Conservation (phyloP, 1,140 invertebrate species). For the Papilio dardanus region DNA sequence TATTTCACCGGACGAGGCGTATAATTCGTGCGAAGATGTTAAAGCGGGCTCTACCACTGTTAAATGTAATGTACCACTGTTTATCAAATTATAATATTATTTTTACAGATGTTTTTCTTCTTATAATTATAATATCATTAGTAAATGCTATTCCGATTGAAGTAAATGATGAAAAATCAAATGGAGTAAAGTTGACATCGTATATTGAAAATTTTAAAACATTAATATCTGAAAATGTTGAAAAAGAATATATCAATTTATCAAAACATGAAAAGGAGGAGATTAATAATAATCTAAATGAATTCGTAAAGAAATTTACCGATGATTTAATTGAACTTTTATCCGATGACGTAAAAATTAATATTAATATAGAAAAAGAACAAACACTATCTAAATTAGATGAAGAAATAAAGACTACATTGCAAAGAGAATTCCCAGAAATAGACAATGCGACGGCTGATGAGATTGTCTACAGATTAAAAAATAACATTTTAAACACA, state of each 20-base stretch:
- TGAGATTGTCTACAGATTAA: constrained; percentile 19
- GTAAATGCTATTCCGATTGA: neutral
- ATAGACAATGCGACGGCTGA: neutral
- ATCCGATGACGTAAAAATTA: neutral
- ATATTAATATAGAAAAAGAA: neutral
- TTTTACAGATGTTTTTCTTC: constrained; percentile 11
- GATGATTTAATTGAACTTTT: constrained; percentile 13
- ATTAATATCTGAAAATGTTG: neutral
- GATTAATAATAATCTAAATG: neutral
- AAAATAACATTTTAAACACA: neutral
- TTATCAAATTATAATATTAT: neutral
- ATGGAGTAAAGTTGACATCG: neutral
- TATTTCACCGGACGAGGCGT: no score
- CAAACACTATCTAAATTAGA: neutral
- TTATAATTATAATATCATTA: neutral
- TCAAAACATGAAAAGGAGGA: neutral
- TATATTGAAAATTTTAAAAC: constrained; percentile 14
- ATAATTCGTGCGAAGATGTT: no score
- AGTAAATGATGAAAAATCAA: neutral
- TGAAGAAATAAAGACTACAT: neutral
- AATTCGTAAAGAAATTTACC: neutral
- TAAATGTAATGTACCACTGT: neutral
- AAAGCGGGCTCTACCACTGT: neutral
- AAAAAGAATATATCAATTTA: neutral
- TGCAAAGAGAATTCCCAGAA: constrained; percentile 2